Evolutionary conservation across 2,888 invertebrate species (phyloP).

Genomic region (Seira ritae): DNA sequence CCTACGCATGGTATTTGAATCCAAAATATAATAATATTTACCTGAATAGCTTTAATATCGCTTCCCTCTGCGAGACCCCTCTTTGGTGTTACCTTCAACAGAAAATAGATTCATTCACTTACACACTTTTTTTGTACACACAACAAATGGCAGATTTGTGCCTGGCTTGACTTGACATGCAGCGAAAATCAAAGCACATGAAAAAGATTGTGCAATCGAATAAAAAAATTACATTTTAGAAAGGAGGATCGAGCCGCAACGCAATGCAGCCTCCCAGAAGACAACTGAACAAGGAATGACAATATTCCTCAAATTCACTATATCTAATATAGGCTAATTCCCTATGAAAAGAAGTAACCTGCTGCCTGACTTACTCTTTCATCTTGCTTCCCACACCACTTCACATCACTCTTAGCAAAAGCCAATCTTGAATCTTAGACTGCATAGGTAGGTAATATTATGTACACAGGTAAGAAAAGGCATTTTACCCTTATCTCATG

Average conservation of each 20-base stretch:
- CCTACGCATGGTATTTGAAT: not conserved
- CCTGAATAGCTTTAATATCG: not conserved
- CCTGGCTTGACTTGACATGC: too few species aligned
- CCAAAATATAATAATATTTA: not conserved
- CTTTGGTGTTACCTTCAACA: not conserved
- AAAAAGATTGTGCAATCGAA: not conserved
- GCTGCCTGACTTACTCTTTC: constrained; percentile 24
- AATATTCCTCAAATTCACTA: constrained; percentile 39
- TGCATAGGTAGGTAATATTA: not conserved
- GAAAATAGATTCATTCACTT: not conserved
- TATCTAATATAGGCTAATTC: constrained; percentile 29
- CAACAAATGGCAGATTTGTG: not conserved
- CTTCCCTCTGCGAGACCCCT: not conserved
- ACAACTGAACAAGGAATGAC: constrained; percentile 48
- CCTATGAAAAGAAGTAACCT: constrained; percentile 26
- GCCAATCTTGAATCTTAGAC: not conserved
- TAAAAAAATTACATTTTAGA: constrained; percentile 4
- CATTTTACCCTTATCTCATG: not conserved
- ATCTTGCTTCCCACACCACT: constrained; percentile 8
- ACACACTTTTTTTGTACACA: not conserved
- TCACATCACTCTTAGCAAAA: not conserved
- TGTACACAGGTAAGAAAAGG: not conserved
- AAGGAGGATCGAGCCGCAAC: not conserved
- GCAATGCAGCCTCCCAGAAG: constrained; percentile 39
- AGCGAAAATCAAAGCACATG: not conserved